Evolutionary conservation across 2,113 vertebrate genomes (phyloP), one percentile per base, ranked within the genome.

Genomic region (Crotalus viridis): DNA sequence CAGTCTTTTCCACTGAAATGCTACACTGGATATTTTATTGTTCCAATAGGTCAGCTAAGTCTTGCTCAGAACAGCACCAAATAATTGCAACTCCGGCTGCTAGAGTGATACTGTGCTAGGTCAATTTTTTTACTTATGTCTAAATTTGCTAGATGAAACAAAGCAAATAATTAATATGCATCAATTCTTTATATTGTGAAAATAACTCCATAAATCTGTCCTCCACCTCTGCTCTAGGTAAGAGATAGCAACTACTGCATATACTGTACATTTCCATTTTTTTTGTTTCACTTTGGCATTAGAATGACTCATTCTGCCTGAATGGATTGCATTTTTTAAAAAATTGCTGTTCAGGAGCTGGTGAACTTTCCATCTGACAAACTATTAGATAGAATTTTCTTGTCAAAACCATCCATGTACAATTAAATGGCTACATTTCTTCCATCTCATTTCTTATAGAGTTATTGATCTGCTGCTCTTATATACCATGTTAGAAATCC

Each of bases 381-480:
- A n/a, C 19, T 92, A 55, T 91, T 87, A 92, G 21, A 21, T 4
- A 33, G 5, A 21, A 5, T 39, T 95, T 95, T 91, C 6, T 74
- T 59, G 56, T 3, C 28, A 15, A 43, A 69, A 8, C 43, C 64
- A 46, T 15, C 81, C 0, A 0, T 9, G 0, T 92, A 5, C 52
- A 94, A 91, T 95, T 95, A 51, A 56, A 59, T 0, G 0, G 21
- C 13, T 46, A 54, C 10, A 48, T 51, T 51, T 43, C 85, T 90
- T 93, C 64, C 85, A 17, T 8, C 1, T 24, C 92, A 94, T 94
- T 94, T 94, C 39, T 93, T 94, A 6, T 33, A 3, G 10, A 91
- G 74, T 17, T 94, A 93, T 90, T 91, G 90, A 93, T 93, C 69
- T 93, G 5, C 64, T 94, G 90, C 54, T 88, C 21, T 90, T 39